Conservation (phyloP, 2,113 vertebrate genomes). For the Amazona guildingii region DNA sequence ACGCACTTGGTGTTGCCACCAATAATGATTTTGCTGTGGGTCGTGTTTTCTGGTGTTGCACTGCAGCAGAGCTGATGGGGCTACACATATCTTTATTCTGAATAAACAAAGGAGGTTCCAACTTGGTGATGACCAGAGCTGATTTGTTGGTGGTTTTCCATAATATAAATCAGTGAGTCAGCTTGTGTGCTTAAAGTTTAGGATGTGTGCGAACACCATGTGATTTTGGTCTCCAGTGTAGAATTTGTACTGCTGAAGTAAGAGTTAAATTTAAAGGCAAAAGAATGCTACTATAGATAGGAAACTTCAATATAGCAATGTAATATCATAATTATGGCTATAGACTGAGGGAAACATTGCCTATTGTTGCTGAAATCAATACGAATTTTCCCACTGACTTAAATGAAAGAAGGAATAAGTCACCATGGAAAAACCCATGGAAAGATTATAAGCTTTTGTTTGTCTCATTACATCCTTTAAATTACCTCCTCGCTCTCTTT, state of each 20-base stretch:
- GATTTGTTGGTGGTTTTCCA: neutral
- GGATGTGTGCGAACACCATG: neutral
- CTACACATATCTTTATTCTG: neutral
- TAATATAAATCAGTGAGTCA: neutral
- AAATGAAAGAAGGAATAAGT: conserved; percentile 8
- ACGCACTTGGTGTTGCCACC: neutral
- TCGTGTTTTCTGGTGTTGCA: neutral
- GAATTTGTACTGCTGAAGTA: neutral
- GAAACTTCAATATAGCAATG: neutral
- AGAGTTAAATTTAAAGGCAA: neutral
- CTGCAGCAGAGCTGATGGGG: neutral
- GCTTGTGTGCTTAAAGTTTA: neutral
- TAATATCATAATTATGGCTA: neutral
- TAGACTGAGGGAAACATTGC: neutral
- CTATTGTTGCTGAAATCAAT: neutral
- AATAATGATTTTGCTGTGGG: neutral
- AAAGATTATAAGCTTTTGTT: conserved; percentile 28
- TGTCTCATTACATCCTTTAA: neutral
- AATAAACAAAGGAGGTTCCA: neutral
- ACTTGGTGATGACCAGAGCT: neutral
- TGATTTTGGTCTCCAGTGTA: neutral
- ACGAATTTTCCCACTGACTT: neutral
- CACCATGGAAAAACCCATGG: neutral
- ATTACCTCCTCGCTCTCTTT: neutral
- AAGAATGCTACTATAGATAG: neutral